Conservation (phyloP, 1,140 invertebrate species). For the Plodia interpunctella region DNA sequence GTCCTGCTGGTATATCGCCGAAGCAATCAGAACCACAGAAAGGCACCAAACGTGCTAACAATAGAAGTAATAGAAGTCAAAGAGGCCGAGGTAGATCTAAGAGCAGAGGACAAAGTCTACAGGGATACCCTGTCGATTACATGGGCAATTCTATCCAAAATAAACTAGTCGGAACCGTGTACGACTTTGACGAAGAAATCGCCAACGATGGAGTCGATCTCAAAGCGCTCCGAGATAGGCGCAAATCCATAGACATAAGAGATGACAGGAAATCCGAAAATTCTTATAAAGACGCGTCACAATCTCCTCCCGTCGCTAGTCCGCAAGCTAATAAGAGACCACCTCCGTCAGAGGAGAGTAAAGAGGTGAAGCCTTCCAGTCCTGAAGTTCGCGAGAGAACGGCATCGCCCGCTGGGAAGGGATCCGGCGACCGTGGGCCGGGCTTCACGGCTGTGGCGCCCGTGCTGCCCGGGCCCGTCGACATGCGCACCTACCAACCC, state of each 20-base stretch:
- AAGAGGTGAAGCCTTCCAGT: conserved; percentile 45
- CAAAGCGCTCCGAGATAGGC: conserved; percentile 86
- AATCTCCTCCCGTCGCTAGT: conserved; percentile 77
- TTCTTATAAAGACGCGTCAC: conserved; percentile 77
- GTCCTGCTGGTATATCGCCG: conserved; percentile 85
- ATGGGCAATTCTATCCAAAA: conserved; percentile 80
- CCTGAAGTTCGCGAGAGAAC: conserved; percentile 40
- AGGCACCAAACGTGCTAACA: conserved; percentile 72
- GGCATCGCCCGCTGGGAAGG: conserved; percentile 40
- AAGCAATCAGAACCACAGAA: conserved; percentile 74
- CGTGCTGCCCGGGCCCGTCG: conserved; percentile 88
- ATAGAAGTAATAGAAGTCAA: conserved; percentile 75
- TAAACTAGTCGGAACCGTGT: conserved; percentile 90
- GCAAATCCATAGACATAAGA: conserved; percentile 84
- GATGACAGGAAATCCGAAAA: conserved; percentile 81
- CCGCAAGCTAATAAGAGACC: conserved; percentile 60
- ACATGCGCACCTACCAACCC: conserved; percentile 90
- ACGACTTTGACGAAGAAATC: conserved; percentile 91
- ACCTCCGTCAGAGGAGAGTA: conserved; percentile 37
- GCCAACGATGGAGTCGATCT: conserved; percentile 87
- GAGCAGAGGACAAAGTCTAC: conserved; percentile 78
- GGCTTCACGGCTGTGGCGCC: conserved; percentile 81
- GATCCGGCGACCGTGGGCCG: conserved; percentile 36
- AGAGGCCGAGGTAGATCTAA: conserved; percentile 83
- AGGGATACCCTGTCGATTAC: conserved; percentile 52